These are phyloP conservation scores for Ondatra zibethicus DNA, from an alignment of 2,113 vertebrate genomes.

Conservation along the genomic window DNA sequence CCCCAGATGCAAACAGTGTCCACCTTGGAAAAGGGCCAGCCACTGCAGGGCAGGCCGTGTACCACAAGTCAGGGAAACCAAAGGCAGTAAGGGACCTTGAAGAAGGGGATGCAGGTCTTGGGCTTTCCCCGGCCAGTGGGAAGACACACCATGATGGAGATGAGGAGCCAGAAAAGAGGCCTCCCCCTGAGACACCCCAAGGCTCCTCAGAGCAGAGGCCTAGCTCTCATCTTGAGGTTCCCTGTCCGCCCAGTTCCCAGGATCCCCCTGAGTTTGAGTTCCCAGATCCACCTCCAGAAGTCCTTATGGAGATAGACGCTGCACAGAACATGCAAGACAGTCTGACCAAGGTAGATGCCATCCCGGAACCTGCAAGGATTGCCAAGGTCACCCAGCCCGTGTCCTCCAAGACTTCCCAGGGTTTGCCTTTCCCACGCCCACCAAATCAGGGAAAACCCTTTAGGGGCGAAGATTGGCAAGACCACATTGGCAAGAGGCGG, in stretches of 20 bases:
- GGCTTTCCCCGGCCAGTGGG: neutral
- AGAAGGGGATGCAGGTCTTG: constrained; percentile 62
- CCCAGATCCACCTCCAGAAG: neutral
- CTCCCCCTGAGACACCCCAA: neutral
- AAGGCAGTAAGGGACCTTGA: neutral
- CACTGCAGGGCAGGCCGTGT: neutral
- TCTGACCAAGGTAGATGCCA: neutral
- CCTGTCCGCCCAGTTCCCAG: neutral
- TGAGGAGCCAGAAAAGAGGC: neutral
- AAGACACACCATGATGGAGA: neutral
- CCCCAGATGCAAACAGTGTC: neutral
- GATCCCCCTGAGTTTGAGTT: neutral
- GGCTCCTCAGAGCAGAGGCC: neutral
- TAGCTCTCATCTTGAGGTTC: neutral
- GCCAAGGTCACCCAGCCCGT: neutral
- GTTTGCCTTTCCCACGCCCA: neutral
- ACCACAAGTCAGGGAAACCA: neutral
- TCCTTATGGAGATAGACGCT: neutral
- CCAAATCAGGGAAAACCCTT: neutral
- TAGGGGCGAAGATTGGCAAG: neutral
- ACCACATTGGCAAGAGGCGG: neutral
- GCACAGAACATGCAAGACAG: neutral
- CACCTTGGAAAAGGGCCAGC: neutral
- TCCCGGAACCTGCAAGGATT: neutral
- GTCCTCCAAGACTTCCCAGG: neutral